Conservation (phyloP, 2,797 vertebrate genomes). For the Naso thynnoides region DNA sequence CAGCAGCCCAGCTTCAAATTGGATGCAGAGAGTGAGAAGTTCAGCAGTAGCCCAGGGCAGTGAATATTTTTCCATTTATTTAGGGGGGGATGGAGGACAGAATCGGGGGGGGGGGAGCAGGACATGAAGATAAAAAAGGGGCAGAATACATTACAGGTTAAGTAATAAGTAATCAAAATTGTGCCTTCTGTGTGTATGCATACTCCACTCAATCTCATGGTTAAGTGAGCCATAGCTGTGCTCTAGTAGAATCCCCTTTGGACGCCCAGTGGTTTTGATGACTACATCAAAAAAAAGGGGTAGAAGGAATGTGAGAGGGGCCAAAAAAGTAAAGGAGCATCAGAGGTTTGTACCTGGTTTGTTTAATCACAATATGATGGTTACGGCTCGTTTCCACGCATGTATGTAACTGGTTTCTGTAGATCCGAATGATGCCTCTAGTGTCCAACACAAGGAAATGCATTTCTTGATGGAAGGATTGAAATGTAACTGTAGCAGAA, state of each 20-base stretch:
- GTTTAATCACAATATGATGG: slow-evolving; percentile 13
- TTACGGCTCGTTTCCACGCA: too few species aligned
- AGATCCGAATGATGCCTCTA: too few species aligned
- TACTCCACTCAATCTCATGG: slow-evolving; percentile 80
- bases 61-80: slow-evolving; percentile 92
- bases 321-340: slow-evolving; percentile 26
- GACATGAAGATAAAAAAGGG: slow-evolving; percentile 76
- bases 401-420: too few species aligned
- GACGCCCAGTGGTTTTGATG: slow-evolving; percentile 55
- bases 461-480: too few species aligned
- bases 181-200: slow-evolving; percentile 76
- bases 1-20: slow-evolving; percentile 84
- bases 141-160: slow-evolving; percentile 86
- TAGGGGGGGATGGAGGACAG: slow-evolving; percentile 50
- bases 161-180: slow-evolving; percentile 88
- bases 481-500: too few species aligned
- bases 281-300: slow-evolving; percentile 44
- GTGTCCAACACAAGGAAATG: too few species aligned
- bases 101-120: slow-evolving; percentile 48
- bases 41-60: slow-evolving; percentile 86
- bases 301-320: slow-evolving; percentile 7
- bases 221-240: slow-evolving; percentile 78
- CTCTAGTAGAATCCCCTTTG: slow-evolving; percentile 54
- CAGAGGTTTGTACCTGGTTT: neutral
- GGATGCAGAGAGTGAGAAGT: slow-evolving; percentile 90